phyloP scores from a whole-genome alignment of 2,888 invertebrate species.

The Clepsis dumicolana region DNA sequence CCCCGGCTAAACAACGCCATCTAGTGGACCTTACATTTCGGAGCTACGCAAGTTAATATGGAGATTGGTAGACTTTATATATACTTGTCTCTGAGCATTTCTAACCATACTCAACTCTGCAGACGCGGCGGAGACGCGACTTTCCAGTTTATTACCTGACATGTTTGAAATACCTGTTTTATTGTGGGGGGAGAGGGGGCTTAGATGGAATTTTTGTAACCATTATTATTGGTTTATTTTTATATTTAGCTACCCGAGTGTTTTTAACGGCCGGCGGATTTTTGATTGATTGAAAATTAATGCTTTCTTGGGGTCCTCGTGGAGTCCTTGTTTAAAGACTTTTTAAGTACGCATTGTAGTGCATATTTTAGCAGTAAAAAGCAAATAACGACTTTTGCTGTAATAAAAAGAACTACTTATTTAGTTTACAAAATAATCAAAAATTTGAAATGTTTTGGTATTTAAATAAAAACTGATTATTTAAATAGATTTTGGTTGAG shows the following conservation, averaged over 20 bases:
- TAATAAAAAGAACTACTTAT: too few relatives aligned
- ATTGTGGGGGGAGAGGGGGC: slow-evolving; percentile 63
- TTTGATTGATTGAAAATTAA: not conserved
- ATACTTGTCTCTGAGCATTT: too few relatives aligned
- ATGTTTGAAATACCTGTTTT: slow-evolving; percentile 83
- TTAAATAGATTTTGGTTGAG: too few relatives aligned
- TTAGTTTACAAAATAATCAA: too few relatives aligned
- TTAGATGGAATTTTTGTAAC: slow-evolving; percentile 54
- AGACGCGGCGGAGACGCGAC: slow-evolving; percentile 68
- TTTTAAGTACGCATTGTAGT: too few relatives aligned
- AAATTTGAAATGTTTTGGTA: too few relatives aligned
- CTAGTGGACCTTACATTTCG: too few relatives aligned
- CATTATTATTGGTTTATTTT: slow-evolving; percentile 41
- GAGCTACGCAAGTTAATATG: not conserved
- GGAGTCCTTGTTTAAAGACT: not conserved
- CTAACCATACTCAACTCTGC: slow-evolving; percentile 58
- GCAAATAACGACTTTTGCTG: too few relatives aligned
- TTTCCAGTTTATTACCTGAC: slow-evolving; percentile 83
- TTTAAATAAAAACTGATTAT: too few relatives aligned
- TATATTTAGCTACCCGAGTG: slow-evolving; percentile 10
- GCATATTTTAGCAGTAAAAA: too few relatives aligned
- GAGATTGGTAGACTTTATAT: too few relatives aligned
- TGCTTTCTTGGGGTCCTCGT: not conserved
- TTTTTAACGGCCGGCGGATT: slow-evolving; percentile 1
- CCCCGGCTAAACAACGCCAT: too few relatives aligned